Conservation (phyloP, 2,113 vertebrate species). For the Egretta garzetta region DNA sequence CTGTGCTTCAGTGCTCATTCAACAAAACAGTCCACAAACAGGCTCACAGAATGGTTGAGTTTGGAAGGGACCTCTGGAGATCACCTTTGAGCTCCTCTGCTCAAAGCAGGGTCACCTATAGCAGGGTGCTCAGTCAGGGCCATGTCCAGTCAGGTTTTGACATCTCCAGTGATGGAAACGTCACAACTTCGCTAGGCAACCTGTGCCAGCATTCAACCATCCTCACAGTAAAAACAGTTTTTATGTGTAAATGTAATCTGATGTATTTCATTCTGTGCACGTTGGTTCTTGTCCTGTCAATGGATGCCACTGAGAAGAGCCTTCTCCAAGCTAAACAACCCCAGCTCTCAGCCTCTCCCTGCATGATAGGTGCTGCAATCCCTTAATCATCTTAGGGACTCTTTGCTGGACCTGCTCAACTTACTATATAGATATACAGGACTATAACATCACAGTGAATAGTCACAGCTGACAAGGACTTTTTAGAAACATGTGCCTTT, state of each 20-base stretch:
- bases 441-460: not conserved
- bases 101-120: not conserved
- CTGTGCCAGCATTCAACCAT: not conserved
- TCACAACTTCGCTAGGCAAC: not conserved
- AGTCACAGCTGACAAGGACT: not conserved
- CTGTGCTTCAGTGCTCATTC: not conserved
- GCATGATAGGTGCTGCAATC: not conserved
- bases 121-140: not conserved
- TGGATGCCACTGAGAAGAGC: not conserved
- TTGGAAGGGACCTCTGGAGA: not conserved
- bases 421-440: not conserved
- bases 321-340: not conserved
- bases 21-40: not conserved
- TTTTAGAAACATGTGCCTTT: not conserved
- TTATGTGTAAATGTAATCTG: not conserved
- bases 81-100: not conserved
- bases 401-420: not conserved
- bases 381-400: not conserved
- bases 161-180: not conserved
- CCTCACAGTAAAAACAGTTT: not conserved
- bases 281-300: not conserved
- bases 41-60: not conserved
- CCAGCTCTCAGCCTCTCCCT: not conserved
- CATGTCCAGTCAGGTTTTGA: not conserved
- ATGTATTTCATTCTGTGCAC: not conserved